Percentiles rank a stretch among this genome's conserved stretches.
Evolutionary conservation across 2,113 vertebrate genomes (phyloP).

Genomic region (Ciconia stormi): DNA sequence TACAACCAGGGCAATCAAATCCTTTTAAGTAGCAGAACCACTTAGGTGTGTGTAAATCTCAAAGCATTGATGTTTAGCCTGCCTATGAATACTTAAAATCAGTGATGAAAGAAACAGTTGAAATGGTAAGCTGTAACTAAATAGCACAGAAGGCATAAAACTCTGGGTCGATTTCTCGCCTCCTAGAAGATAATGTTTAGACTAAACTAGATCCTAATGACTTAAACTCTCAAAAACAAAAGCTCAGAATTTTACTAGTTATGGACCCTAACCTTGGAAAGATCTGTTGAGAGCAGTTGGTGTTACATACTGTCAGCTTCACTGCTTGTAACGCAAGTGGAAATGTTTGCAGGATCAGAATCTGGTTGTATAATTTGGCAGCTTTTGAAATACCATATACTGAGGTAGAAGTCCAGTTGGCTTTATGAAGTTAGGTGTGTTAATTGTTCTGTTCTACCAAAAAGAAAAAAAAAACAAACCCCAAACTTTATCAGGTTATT

Average conservation of each 20-base stretch:
- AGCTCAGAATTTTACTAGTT: neutral
- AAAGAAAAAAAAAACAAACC: neutral
- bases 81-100: neutral
- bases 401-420: neutral
- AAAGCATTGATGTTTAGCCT: neutral
- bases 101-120: neutral
- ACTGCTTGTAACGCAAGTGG: neutral
- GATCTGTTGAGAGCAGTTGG: neutral
- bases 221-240: neutral
- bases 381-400: neutral
- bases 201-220: neutral
- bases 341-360: neutral
- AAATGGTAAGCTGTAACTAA: neutral
- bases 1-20: neutral
- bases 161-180: neutral
- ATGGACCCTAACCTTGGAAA: neutral
- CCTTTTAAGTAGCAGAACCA: neutral
- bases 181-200: neutral
- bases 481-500: neutral
- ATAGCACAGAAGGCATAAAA: neutral
- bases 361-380: neutral
- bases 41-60: neutral
- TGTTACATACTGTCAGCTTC: neutral
- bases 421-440: neutral
- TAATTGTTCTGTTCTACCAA: neutral